phyloP scores from a whole-genome alignment of 2,113 vertebrate genomes.

The Rhea pennata region DNA sequence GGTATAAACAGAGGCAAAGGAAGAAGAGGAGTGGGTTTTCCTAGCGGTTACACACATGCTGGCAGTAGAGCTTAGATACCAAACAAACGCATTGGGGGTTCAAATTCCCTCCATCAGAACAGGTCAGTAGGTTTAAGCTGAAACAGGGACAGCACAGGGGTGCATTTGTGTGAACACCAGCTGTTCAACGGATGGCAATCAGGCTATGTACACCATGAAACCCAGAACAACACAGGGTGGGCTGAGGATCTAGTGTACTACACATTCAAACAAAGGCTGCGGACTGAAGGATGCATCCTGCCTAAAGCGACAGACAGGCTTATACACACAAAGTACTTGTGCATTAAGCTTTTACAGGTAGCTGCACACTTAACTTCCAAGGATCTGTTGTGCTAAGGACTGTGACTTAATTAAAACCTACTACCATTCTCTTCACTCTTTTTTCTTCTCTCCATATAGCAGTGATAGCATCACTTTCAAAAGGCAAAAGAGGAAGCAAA shows the following conservation, averaged over 20 bases:
- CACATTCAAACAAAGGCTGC: background rate
- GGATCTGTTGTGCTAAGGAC: background rate
- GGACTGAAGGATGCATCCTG: fast-evolving
- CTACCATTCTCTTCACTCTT: background rate
- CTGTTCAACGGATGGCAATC: background rate
- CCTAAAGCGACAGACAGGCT: background rate
- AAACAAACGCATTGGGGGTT: fast-evolving
- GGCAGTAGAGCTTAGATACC: background rate
- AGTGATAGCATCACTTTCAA: background rate
- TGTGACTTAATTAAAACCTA: background rate
- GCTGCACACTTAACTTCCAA: background rate
- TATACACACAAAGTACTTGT: fast-evolving
- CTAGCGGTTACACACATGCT: fast-evolving
- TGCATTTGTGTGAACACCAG: background rate
- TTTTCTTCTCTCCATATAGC: background rate
- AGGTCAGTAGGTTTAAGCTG: background rate
- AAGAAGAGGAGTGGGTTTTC: background rate
- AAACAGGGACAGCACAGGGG: background rate
- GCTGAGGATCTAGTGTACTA: background rate
- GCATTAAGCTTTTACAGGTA: background rate
- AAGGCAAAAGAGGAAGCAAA: background rate
- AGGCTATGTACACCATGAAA: background rate
- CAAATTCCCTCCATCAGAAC: background rate
- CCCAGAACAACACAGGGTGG: fast-evolving
- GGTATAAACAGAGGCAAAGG: background rate